Evolutionary conservation across 2,888 invertebrate genomes (phyloP).

Genomic region (Andrena bicolor): DNA sequence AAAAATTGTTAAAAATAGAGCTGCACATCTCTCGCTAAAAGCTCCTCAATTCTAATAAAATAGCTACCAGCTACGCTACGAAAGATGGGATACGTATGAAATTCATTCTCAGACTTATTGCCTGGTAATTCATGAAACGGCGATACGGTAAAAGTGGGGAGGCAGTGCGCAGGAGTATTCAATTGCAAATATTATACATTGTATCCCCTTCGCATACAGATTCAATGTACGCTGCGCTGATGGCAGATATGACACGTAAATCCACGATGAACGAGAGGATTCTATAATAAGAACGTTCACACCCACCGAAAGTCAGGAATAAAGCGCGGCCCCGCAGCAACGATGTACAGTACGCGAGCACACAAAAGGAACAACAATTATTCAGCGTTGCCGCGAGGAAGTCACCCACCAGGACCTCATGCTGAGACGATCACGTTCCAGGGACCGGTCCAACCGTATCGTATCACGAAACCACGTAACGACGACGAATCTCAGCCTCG

Average conservation of each 20-base stretch:
- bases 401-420: slow-evolving; percentile 66
- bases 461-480: slow-evolving; percentile 42
- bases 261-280: slow-evolving; percentile 12
- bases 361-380: slow-evolving; percentile 60
- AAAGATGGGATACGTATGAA: background rate
- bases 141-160: background rate
- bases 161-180: background rate
- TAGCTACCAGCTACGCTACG: too few relatives aligned
- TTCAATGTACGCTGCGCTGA: background rate
- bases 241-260: slow-evolving; percentile 9
- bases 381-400: slow-evolving; percentile 60
- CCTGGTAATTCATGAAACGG: slow-evolving; percentile 1
- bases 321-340: slow-evolving; percentile 26
- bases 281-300: slow-evolving; percentile 44
- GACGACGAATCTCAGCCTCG: slow-evolving; percentile 38
- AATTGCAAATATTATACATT: background rate
- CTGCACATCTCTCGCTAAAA: too few relatives aligned
- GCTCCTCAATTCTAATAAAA: too few relatives aligned
- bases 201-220: slow-evolving; percentile 14
- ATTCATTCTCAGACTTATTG: background rate
- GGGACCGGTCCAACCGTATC: slow-evolving; percentile 62
- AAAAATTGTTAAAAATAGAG: too few relatives aligned
- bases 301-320: slow-evolving; percentile 46
- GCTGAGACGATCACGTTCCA: slow-evolving; percentile 67
- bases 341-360: slow-evolving; percentile 29